These are phyloP conservation scores for Papilio xuthus DNA, from an alignment of 1,140 invertebrate genomes.

Conservation along the genomic window DNA sequence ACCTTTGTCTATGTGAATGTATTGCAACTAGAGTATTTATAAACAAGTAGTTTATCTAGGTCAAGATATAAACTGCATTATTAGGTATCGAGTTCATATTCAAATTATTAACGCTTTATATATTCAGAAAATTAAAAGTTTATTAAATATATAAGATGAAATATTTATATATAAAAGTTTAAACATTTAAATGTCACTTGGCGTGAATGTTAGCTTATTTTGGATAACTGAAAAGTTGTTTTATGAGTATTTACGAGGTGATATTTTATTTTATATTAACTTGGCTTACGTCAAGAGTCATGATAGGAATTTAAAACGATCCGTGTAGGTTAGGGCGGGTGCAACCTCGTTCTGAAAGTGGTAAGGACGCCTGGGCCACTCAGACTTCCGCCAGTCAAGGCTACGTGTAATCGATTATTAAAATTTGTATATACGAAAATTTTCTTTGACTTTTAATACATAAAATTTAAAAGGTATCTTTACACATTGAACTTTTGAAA, in stretches of 20 bases:
- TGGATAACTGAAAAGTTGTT: constrained; percentile 27
- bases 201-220: constrained; percentile 7
- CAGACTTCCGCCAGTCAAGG: constrained; percentile 74
- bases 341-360: constrained; percentile 62
- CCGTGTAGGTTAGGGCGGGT: constrained; percentile 47
- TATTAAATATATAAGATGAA: constrained; percentile 3
- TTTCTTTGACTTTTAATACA: not conserved
- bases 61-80: constrained; percentile 34
- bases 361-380: constrained; percentile 65
- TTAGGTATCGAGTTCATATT: constrained; percentile 33
- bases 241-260: not conserved
- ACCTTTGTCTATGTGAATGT: constrained; percentile 38
- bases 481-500: too few species aligned
- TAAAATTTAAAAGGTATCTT: not conserved
- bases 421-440: constrained; percentile 1
- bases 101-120: constrained; percentile 1
- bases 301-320: constrained; percentile 11
- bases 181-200: constrained; percentile 32
- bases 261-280: constrained; percentile 9
- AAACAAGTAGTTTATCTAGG: constrained; percentile 34
- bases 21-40: constrained; percentile 37
- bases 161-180: too few species aligned
- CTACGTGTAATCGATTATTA: constrained; percentile 43
- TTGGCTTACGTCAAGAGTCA: not conserved
- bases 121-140: constrained; percentile 1